Base-by-base conservation (phyloP, 2,113 vertebrate species). In the Pterophyllum scalare region DNA sequence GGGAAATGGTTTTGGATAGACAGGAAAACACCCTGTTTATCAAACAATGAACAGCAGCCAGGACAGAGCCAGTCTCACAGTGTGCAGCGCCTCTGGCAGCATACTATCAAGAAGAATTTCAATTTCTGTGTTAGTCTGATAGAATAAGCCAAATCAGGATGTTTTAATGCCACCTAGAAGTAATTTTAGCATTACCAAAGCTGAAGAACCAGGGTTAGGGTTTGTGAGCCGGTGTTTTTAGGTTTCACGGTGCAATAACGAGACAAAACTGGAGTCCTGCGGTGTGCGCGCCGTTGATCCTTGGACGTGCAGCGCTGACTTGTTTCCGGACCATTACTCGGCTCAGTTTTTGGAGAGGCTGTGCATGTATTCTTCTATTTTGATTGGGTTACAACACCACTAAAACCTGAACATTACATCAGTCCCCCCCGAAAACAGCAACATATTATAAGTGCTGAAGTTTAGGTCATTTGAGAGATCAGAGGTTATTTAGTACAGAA, bases 321-420 rank as follows among this genome's bases (percentile, higher is more conserved):
- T 9, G 35, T 38, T 11, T 3, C 1, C n/a, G n/a, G n/a, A n/a
- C n/a, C n/a, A n/a, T n/a, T n/a, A n/a, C 10, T 12, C 12, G 38
- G 3, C 11, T 40, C 61, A 15, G 35, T 24, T 65, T 24, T 43
- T 24, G 62, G 40, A 43, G 62, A 7, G n/a, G 62, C 24, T n/a
- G 2, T 2, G 0, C 24, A 24, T 46, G 24, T 38, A 46, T 46
- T 67, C 7, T 46, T 46, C 4, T 24, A n/a, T 65, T 19, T 46
- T 43, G 46, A 26, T 26, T 67, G 38, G 38, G 22, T 24, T 43
- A 40, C 46, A 67, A 17, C 43, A 15, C 43, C 43, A 49, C 43
- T 2, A 43, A 46, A 46, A 5, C 0, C 64, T 2, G 40, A 67
- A 24, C 0, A 9, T 26, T 0, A 67, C 3, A 7, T 19, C 22